Percentiles rank a stretch among this genome's conserved stretches.
Conservation (phyloP, 2,113 vertebrate genomes). For the Oncorhynchus keta region DNA sequence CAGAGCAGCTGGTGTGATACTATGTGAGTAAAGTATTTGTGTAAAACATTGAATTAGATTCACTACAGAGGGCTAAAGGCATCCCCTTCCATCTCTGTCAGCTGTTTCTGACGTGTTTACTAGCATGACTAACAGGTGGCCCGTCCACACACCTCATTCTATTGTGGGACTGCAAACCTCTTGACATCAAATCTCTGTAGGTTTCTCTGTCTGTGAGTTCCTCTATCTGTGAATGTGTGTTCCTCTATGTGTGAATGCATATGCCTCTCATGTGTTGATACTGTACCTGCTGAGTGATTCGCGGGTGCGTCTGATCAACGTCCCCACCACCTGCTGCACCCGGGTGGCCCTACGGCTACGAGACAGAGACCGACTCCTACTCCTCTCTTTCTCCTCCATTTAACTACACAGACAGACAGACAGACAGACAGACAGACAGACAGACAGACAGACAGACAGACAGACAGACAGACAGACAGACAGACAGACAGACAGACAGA, state of each 20-base stretch:
- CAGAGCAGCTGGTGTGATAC: background rate
- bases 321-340: slow-evolving; percentile 95
- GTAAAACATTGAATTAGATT: background rate
- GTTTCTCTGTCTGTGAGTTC: background rate
- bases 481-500: slow-evolving; percentile 1
- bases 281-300: slow-evolving; percentile 84
- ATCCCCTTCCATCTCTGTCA: slow-evolving; percentile 10
- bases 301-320: slow-evolving; percentile 90
- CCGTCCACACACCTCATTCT: background rate
- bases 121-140: slow-evolving; percentile 10
- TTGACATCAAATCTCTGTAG: too few relatives aligned
- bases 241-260: background rate
- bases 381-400: slow-evolving; percentile 95
- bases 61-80: background rate
- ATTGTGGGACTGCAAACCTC: too few relatives aligned
- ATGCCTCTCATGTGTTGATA: background rate
- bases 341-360: slow-evolving; percentile 57
- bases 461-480: slow-evolving; percentile 14
- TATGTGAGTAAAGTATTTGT: background rate
- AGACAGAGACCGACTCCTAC: slow-evolving; percentile 83
- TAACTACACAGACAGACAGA: slow-evolving; percentile 75
- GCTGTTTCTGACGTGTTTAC: slow-evolving; percentile 17
- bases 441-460: slow-evolving; percentile 9
- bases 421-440: slow-evolving; percentile 18
- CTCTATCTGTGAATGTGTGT: background rate